Conservation (phyloP, 2,888 invertebrate species). For the Cheiracanthium punctorium region DNA sequence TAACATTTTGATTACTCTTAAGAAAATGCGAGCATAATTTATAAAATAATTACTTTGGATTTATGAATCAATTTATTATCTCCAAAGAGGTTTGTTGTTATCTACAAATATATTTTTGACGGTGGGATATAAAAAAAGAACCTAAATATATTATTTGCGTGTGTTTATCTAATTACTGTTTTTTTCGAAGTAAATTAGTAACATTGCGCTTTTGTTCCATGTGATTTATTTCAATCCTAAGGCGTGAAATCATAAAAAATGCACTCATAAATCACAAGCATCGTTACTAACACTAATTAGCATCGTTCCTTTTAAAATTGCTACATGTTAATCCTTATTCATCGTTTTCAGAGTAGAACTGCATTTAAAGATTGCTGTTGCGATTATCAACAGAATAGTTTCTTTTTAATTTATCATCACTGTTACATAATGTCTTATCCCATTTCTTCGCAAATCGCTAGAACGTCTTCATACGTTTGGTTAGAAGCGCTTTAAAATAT, state of each 20-base stretch:
- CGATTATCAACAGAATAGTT: too few species aligned
- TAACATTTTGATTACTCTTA: background rate
- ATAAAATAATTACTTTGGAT: background rate
- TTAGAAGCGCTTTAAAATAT: too few species aligned
- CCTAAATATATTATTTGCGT: background rate
- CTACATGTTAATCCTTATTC: too few species aligned
- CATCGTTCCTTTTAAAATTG: background rate
- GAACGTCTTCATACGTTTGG: too few species aligned
- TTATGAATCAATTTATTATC: background rate
- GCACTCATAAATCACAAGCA: background rate
- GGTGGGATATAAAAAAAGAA: background rate
- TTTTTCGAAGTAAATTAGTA: background rate
- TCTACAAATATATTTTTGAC: background rate
- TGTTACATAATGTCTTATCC: too few species aligned
- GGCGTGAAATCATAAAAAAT: background rate
- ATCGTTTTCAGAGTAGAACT: too few species aligned
- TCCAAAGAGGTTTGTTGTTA: background rate
- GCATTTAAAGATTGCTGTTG: too few species aligned
- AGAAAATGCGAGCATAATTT: background rate
- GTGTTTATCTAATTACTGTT: background rate
- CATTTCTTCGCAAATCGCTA: too few species aligned
- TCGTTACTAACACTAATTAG: background rate
- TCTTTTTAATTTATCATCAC: too few species aligned
- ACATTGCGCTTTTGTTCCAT: background rate
- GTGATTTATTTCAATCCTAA: background rate